Conservation (phyloP, 2,113 vertebrate species). For the Eulacestoma nigropectus region DNA sequence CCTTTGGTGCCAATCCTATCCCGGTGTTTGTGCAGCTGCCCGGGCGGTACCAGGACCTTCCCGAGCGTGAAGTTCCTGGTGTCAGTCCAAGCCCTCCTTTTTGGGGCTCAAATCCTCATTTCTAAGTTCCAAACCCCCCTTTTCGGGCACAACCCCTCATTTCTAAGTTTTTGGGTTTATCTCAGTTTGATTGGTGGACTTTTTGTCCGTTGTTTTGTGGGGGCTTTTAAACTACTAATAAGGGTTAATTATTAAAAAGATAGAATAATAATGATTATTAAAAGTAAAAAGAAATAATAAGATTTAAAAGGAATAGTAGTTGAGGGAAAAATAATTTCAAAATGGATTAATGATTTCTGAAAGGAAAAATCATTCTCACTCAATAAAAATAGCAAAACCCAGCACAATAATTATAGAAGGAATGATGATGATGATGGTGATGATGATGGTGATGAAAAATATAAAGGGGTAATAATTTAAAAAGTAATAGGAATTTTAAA, state of each 20-base stretch:
- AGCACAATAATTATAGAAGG: background rate
- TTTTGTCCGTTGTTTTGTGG: background rate
- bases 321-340: background rate
- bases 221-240: background rate
- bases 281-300: background rate
- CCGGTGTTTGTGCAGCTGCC: background rate
- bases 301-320: background rate
- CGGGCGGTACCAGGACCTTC: background rate
- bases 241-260: background rate
- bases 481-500: too few species aligned
- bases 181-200: too few species aligned
- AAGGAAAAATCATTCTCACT: too few species aligned
- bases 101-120: background rate
- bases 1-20: background rate
- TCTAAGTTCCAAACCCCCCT: background rate
- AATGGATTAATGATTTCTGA: background rate
- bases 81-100: background rate
- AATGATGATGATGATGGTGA: background rate
- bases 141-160: background rate
- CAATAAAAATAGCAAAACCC: background rate
- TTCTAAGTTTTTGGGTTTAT: background rate
- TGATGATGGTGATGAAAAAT: background rate
- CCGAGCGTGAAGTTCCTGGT: background rate
- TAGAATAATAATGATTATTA: background rate
- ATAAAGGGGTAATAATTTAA: background rate